These are phyloP conservation scores for Hyposoter dolosus DNA, from an alignment of 2,888 invertebrate species.

Conservation along the genomic window DNA sequence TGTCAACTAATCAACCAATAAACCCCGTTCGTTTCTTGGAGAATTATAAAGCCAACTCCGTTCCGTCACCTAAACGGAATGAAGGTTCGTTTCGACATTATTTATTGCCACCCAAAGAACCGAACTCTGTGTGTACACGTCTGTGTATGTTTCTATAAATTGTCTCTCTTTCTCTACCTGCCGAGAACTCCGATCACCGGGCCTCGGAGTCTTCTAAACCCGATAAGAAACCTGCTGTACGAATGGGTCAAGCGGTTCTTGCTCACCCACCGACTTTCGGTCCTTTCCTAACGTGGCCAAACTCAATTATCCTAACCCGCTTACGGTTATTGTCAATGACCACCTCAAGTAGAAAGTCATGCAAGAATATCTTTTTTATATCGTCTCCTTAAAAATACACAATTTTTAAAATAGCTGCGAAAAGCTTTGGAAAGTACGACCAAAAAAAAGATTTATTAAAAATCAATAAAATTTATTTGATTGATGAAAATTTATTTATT, in stretches of 20 bases:
- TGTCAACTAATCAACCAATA: constrained; percentile 31
- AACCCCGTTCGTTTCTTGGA: constrained; percentile 6
- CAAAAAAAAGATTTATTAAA: too few species aligned
- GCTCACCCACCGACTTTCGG: constrained; percentile 31
- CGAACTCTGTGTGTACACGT: constrained; percentile 55
- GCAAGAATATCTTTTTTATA: constrained; percentile 23
- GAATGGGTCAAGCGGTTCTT: constrained; percentile 36
- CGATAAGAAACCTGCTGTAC: constrained; percentile 60
- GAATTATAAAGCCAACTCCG: constrained; percentile 39
- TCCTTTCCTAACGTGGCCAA: constrained; percentile 19
- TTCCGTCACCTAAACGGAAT: constrained; percentile 72
- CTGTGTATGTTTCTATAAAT: constrained; percentile 15
- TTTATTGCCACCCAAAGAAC: constrained; percentile 77
- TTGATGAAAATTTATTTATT: too few species aligned
- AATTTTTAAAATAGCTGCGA: background rate
- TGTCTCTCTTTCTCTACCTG: background rate
- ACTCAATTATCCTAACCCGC: constrained; percentile 7
- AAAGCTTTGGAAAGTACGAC: background rate
- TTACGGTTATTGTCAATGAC: constrained; percentile 17
- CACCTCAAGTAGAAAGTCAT: constrained; percentile 19
- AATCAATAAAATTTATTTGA: too few species aligned
- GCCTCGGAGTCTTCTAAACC: constrained; percentile 45
- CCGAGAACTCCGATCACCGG: constrained; percentile 4
- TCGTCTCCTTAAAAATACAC: background rate
- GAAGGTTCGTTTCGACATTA: constrained; percentile 79